phyloP scores from a whole-genome alignment of 2,888 invertebrate species.

The Phaedon cochleariae region DNA sequence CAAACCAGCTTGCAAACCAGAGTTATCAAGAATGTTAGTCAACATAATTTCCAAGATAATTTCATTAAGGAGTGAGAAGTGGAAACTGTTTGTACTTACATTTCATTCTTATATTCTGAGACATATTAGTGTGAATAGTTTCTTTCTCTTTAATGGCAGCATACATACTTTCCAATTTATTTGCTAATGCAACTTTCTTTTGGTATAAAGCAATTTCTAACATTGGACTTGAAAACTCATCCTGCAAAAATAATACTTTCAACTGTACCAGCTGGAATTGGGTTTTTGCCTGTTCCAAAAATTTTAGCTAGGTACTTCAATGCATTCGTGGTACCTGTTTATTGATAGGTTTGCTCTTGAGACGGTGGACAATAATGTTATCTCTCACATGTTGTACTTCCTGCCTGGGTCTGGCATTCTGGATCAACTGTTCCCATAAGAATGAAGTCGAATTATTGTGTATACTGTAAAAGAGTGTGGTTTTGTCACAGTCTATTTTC shows the following conservation, averaged over 20 bases:
- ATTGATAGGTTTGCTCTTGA: slow-evolving; percentile 37
- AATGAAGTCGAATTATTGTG: slow-evolving; percentile 43
- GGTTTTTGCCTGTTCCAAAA: background rate
- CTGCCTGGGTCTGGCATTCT: slow-evolving; percentile 39
- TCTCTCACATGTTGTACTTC: slow-evolving; percentile 40
- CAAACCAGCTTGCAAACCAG: too few species aligned
- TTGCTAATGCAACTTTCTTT: slow-evolving; percentile 35
- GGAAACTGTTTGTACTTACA: slow-evolving; percentile 24
- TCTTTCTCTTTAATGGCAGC: slow-evolving; percentile 32
- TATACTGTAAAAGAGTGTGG: slow-evolving; percentile 37
- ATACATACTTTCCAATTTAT: slow-evolving; percentile 27
- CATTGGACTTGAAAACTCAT: slow-evolving; percentile 38
- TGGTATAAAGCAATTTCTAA: slow-evolving; percentile 39
- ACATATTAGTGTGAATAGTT: slow-evolving; percentile 28
- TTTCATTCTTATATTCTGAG: slow-evolving; percentile 37
- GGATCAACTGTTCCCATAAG: slow-evolving; percentile 46
- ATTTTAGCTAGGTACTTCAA: slow-evolving; percentile 1
- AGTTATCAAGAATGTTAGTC: too few species aligned
- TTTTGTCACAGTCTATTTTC: too few species aligned
- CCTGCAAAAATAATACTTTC: too few species aligned
- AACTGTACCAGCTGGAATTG: too few species aligned
- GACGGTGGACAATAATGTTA: slow-evolving; percentile 41
- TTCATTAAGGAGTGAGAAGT: too few species aligned
- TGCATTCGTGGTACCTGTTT: too few species aligned
- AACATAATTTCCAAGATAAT: too few species aligned